Evolutionary conservation across 2,797 vertebrate species (phyloP).

Genomic region (Melanotaenia parkinsoni): DNA sequence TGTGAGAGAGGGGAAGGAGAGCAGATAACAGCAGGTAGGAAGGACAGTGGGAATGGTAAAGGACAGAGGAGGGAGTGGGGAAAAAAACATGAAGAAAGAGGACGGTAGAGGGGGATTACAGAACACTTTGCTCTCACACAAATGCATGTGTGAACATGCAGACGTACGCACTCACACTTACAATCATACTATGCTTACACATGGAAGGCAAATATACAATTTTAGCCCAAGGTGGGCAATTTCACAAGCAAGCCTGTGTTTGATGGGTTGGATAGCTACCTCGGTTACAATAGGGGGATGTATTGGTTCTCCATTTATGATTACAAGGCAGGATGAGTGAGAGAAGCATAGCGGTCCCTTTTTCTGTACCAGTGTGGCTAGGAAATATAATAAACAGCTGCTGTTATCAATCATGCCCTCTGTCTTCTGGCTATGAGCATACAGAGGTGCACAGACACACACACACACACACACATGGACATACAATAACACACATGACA

Average conservation of each 20-base stretch:
- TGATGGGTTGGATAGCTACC: constrained; percentile 90
- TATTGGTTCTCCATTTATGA: constrained; percentile 68
- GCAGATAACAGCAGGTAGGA: constrained; percentile 76
- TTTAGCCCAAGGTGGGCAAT: constrained; percentile 85
- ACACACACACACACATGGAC: constrained; percentile 58
- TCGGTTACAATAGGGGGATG: constrained; percentile 82
- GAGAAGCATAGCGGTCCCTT: constrained; percentile 65
- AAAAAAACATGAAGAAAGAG: constrained; percentile 64
- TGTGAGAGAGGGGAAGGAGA: constrained; percentile 61
- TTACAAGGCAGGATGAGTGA: constrained; percentile 66
- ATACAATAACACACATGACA: constrained; percentile 68
- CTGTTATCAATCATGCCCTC: constrained; percentile 65
- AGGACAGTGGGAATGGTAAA: constrained; percentile 73
- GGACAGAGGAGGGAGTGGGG: constrained; percentile 60
- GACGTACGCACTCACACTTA: constrained; percentile 78
- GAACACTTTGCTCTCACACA: constrained; percentile 75
- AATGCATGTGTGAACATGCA: constrained; percentile 66
- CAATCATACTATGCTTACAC: constrained; percentile 58
- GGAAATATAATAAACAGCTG: constrained; percentile 65
- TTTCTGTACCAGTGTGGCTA: constrained; percentile 54
- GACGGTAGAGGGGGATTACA: constrained; percentile 71
- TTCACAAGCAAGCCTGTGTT: constrained; percentile 91
- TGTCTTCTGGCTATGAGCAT: constrained; percentile 63
- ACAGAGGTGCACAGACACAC: constrained; percentile 60
- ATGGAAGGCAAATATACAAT: constrained; percentile 68